phyloP scores from a whole-genome alignment of 2,797 vertebrate genomes.

The Darevskia mixta region DNA sequence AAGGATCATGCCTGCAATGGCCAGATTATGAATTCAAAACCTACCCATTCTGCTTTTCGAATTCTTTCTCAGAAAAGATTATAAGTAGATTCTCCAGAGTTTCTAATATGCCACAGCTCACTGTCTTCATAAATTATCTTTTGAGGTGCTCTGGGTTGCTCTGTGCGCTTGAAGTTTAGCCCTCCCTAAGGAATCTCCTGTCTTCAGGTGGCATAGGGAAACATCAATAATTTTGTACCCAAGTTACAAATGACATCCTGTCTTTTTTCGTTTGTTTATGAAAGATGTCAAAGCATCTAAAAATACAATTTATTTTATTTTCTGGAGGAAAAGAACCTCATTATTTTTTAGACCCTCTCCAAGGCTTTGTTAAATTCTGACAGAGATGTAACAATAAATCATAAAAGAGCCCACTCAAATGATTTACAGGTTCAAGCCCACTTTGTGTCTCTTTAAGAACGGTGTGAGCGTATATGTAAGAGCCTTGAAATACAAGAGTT shows the following conservation, averaged over 20 bases:
- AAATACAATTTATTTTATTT: constrained; percentile 42
- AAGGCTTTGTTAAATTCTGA: constrained; percentile 74
- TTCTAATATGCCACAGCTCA: constrained; percentile 50
- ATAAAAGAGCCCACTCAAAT: constrained; percentile 68
- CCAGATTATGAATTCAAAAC: fast-evolving
- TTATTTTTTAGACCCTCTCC: constrained; percentile 65
- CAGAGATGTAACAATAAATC: constrained; percentile 78
- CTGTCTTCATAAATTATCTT: constrained; percentile 61
- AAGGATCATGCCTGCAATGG: neutral
- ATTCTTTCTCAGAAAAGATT: constrained; percentile 46
- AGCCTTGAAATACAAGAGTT: constrained; percentile 79
- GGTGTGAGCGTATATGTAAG: constrained; percentile 75
- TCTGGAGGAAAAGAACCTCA: constrained; percentile 46
- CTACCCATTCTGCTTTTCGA: neutral
- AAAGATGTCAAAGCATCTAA: constrained; percentile 69
- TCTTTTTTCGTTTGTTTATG: constrained; percentile 51
- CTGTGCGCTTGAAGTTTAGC: constrained; percentile 65
- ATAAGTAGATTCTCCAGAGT: constrained; percentile 31
- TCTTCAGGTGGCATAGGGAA: constrained; percentile 49
- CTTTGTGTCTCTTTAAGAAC: constrained; percentile 85
- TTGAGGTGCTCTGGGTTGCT: constrained; percentile 43
- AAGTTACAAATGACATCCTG: constrained; percentile 66
- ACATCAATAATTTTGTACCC: constrained; percentile 65
- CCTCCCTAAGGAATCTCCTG: constrained; percentile 66
- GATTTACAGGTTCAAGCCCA: constrained; percentile 77